phyloP scores from a whole-genome alignment of 2,888 invertebrate species.

The Microdon myrmicae region DNA sequence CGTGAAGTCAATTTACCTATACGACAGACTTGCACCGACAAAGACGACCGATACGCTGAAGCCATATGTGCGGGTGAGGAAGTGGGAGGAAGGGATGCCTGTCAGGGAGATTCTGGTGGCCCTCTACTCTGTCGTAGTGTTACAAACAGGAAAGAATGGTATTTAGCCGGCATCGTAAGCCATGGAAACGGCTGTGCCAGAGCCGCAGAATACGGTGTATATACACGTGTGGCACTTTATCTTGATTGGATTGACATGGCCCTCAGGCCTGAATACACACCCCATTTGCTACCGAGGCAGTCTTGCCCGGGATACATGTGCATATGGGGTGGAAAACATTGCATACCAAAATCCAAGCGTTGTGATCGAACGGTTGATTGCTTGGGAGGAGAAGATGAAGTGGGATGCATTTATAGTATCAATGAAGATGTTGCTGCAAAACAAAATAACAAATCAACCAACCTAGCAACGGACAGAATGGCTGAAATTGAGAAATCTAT shows the following conservation, averaged over 20 bases:
- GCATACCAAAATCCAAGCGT: conserved; percentile 73
- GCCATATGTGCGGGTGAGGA: conserved; percentile 81
- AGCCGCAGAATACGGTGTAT: conserved; percentile 82
- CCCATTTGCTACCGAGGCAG: conserved; percentile 69
- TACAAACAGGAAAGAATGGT: conserved; percentile 76
- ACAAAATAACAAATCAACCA: conserved; percentile 38
- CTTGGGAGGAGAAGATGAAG: conserved; percentile 83
- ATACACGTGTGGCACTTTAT: conserved; percentile 80
- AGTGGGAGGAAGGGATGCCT: conserved; percentile 84
- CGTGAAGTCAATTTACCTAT: conserved; percentile 83
- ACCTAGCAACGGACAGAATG: conserved; percentile 8
- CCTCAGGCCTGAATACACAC: conserved; percentile 63
- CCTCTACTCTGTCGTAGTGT: conserved; percentile 83
- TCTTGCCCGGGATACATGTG: conserved; percentile 81
- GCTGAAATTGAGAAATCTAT: conserved; percentile 1
- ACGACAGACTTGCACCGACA: conserved; percentile 73
- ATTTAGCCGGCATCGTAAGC: conserved; percentile 85
- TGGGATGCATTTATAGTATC: conserved; percentile 70
- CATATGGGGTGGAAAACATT: conserved; percentile 73
- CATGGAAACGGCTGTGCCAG: conserved; percentile 88
- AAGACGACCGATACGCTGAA: conserved; percentile 73
- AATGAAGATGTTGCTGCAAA: conserved; percentile 59
- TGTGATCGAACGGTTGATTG: conserved; percentile 83
- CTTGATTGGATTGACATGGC: conserved; percentile 76
- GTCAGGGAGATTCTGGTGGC: conserved; percentile 81